A percentile compares a stretch with the other conserved stretches of the same genome.
Conservation (phyloP, 1,140 invertebrate genomes). For the Drosophila kikkawai region DNA sequence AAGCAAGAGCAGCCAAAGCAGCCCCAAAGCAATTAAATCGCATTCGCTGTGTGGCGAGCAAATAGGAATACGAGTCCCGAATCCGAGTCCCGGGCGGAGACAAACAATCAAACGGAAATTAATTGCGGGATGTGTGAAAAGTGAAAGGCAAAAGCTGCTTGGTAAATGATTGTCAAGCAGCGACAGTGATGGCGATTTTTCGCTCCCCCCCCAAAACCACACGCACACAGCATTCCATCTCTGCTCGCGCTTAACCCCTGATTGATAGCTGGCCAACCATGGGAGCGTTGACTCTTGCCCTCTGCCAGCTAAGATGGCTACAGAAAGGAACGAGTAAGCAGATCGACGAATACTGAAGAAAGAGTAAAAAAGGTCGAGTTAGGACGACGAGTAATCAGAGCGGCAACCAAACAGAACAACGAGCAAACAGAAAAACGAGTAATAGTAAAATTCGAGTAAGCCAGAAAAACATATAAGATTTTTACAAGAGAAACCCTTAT, state of each 20-base stretch:
- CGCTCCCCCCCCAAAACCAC: neutral
- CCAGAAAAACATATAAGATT: too few relatives aligned
- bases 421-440: neutral
- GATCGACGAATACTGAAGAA: neutral
- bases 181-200: neutral
- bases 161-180: constrained; percentile 30
- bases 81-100: constrained; percentile 32
- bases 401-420: neutral
- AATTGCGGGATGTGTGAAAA: constrained; percentile 73
- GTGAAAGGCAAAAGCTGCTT: constrained; percentile 60
- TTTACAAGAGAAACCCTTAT: neutral
- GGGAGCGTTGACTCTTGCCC: constrained; percentile 38
- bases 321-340: neutral
- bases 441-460: neutral
- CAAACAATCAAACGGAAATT: constrained; percentile 82
- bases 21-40: constrained; percentile 73
- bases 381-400: neutral
- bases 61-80: constrained; percentile 18
- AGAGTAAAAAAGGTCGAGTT: neutral
- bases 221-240: neutral
- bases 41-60: constrained; percentile 18
- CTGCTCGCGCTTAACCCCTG: constrained; percentile 18
- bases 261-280: constrained; percentile 16
- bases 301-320: too few relatives aligned
- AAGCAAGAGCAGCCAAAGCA: constrained; percentile 14